Evolutionary conservation across 2,888 invertebrate species (phyloP), one percentile per base, ranked within the genome.

Genomic region (Sinotaia quadrata): DNA sequence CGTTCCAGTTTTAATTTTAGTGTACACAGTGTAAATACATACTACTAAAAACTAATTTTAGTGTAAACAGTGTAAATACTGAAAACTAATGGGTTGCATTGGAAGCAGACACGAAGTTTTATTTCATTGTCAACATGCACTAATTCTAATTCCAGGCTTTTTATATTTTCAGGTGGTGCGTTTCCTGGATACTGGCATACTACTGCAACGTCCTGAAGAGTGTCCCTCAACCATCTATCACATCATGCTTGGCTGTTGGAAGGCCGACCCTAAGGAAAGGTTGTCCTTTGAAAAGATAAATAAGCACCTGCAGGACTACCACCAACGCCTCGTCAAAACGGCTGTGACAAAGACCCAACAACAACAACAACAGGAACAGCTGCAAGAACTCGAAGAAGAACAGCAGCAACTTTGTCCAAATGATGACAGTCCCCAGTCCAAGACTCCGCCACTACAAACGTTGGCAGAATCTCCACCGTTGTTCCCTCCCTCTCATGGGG

Each of bases 111-210:
- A n/a, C n/a, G n/a, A n/a, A n/a, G n/a, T n/a, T n/a, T n/a, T n/a
- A n/a, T n/a, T n/a, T n/a, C n/a, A n/a, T n/a, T n/a, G n/a, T n/a
- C n/a, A n/a, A n/a, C n/a, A n/a, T n/a, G n/a, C n/a, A n/a, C n/a
- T n/a, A n/a, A n/a, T n/a, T n/a, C n/a, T n/a, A n/a, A n/a, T n/a
- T n/a, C n/a, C n/a, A n/a, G n/a, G n/a, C n/a, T n/a, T n/a, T n/a
- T n/a, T n/a, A n/a, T n/a, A n/a, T n/a, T n/a, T n/a, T n/a, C 71
- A 87, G 85, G 86, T 87, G 24, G 84, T 87, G 8, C 77, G 82
- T 78, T 89, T 95, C 67, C 94, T 95, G 73, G 90, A 94, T 24
- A 93, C 93, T 81, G 94, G 94, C 4, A 93, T 94, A 71, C 91
- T 94, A 84, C 89, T 95, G 60, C 92, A 93, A 37, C 93, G 94